Evolutionary conservation across 2,888 invertebrate species (phyloP), one percentile per base, ranked within the genome.

Genomic region (Andrena praecox): DNA sequence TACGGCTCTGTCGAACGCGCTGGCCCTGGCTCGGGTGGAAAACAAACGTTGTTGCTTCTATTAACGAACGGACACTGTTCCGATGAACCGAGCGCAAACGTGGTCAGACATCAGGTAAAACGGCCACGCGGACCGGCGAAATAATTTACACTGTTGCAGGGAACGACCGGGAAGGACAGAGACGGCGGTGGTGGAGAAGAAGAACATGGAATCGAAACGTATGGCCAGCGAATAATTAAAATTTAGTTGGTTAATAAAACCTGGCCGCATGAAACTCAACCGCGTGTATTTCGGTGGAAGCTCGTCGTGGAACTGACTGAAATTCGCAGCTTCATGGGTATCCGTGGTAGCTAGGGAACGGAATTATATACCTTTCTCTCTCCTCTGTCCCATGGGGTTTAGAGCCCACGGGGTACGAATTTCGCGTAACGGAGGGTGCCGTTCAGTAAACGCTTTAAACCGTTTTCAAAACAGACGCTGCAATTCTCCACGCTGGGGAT

Each of bases 301-400:
- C 87, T 80, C 92, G 89, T 85, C 86, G 89, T 80, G 86, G 71
- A 87, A 92, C 92, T 91, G 91, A 82, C 79, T 87, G 86, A 89
- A 89, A 89, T 88, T 88, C 85, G 76, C 85, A 66, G 87, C 72
- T 87, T 87, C 89, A 82, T 88, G 92, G 90, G 87, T 73, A 87
- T 84, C 85, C 80, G 35, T 73, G 85, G 84, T 86, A 88, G 84
- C 85, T 85, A 89, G 91, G 91, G 85, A 89, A 85, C 84, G 82
- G 74, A 82, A 71, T 77, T 87, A 80, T 82, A 73, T 89, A 71
- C 68, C 64, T 72, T 62, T 70, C 82, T 82, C 80, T 75, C 80
- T 72, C 82, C 80, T 60, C 71, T 73, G 73, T 85, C 79, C 88
- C 85, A 86, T 84, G 89, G 87, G 89, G 82, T 84, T 77, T 81